Evolutionary conservation across 2,113 vertebrate genomes (phyloP).

Genomic region (Serilophus lunatus): DNA sequence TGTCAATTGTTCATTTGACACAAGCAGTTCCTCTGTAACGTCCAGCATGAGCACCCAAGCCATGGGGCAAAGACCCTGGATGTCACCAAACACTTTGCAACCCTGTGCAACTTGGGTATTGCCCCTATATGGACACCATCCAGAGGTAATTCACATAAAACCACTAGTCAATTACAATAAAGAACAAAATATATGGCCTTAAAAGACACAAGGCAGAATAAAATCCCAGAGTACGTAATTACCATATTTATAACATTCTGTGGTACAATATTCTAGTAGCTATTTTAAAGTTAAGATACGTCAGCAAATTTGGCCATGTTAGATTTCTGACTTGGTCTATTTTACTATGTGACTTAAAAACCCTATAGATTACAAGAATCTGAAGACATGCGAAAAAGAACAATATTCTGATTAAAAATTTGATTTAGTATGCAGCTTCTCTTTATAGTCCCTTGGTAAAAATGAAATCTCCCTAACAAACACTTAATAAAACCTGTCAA

Average conservation of each 20-base stretch:
- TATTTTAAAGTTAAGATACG: constrained; percentile 63
- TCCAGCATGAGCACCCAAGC: not conserved
- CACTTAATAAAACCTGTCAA: constrained; percentile 88
- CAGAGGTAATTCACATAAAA: not conserved
- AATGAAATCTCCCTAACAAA: constrained; percentile 83
- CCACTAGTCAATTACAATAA: not conserved
- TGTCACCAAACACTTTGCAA: rapidly evolving
- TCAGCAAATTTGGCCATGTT: constrained; percentile 64
- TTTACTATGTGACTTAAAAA: constrained; percentile 60
- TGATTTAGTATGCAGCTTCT: constrained; percentile 78
- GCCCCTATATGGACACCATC: not conserved
- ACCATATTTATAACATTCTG: constrained; percentile 56
- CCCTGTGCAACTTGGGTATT: not conserved
- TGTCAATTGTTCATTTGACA: not conserved
- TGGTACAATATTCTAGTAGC: constrained; percentile 31
- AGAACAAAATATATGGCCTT: not conserved
- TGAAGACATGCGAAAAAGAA: constrained; percentile 68
- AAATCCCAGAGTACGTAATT: constrained; percentile 51
- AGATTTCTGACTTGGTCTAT: constrained; percentile 58
- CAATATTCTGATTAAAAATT: constrained; percentile 75
- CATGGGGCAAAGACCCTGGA: not conserved
- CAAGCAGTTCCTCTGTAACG: not conserved
- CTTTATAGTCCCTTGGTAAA: constrained; percentile 80
- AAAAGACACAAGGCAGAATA: not conserved
- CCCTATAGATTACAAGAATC: constrained; percentile 58